Percentiles rank a stretch among this genome's conserved stretches.
These are phyloP conservation scores for Dryas iulia DNA, from an alignment of 1,140 invertebrate species.

Conservation along the genomic window DNA sequence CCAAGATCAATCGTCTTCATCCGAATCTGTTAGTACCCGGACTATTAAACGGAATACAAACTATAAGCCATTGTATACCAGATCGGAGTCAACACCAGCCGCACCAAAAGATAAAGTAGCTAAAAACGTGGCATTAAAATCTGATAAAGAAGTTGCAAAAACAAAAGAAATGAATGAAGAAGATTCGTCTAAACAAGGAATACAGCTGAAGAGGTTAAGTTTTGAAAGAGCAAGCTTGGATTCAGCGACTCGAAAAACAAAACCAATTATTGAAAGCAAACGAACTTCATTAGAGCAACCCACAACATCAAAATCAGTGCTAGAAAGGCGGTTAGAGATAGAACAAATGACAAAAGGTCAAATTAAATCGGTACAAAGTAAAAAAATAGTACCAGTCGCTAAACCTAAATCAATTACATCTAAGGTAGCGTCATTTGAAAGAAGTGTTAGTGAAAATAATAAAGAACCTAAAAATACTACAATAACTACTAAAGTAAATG, in stretches of 20 bases:
- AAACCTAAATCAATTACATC: conserved; percentile 65
- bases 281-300: conserved; percentile 40
- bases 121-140: conserved; percentile 25
- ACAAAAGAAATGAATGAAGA: conserved; percentile 31
- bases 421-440: conserved; percentile 66
- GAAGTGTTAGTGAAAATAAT: conserved; percentile 50
- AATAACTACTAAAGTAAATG: conserved; percentile 29
- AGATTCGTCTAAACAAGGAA: conserved; percentile 43
- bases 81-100: conserved; percentile 51
- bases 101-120: conserved; percentile 37
- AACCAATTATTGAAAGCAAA: conserved; percentile 44
- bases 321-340: conserved; percentile 75
- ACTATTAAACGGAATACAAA: conserved; percentile 53
- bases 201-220: conserved; percentile 72
- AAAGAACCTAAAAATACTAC: conserved; percentile 32
- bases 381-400: conserved; percentile 46
- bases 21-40: conserved; percentile 50
- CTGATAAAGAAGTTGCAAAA: conserved; percentile 25
- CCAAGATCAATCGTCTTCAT: conserved; percentile 44
- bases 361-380: conserved; percentile 42
- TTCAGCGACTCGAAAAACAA: conserved; percentile 65
- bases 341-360: conserved; percentile 66
- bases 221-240: conserved; percentile 77
- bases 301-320: conserved; percentile 70
- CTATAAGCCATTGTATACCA: conserved; percentile 39